Evolutionary conservation across 1,140 invertebrate species (phyloP).

Genomic region (Trichonephila inaurata): DNA sequence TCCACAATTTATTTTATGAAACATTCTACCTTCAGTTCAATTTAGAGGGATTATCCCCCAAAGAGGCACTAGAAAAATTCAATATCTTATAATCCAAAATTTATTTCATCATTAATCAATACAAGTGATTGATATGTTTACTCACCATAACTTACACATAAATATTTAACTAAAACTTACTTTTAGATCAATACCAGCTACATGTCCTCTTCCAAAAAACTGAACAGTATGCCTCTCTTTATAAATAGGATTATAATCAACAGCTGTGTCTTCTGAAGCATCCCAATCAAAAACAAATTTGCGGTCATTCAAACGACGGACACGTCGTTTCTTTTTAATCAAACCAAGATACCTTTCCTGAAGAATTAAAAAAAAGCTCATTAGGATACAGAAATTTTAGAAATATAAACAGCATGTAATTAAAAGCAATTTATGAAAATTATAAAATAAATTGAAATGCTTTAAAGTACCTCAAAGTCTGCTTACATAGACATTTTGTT

Average conservation of each 20-base stretch:
- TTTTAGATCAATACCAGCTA: slow-evolving; percentile 94
- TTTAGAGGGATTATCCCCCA: not conserved
- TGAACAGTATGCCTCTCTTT: slow-evolving; percentile 92
- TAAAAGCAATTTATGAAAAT: not conserved
- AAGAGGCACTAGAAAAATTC: not conserved
- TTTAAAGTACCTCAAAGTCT: no score
- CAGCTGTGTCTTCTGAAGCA: slow-evolving; percentile 97
- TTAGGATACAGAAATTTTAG: not conserved
- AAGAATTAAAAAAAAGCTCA: not conserved
- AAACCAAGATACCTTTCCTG: slow-evolving; percentile 93
- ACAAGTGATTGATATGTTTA: not conserved
- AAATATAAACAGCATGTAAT: not conserved
- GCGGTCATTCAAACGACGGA: slow-evolving; percentile 95
- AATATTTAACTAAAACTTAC: slow-evolving; percentile 60
- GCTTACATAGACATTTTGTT: no score
- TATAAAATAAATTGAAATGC: not conserved
- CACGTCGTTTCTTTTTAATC: slow-evolving; percentile 95
- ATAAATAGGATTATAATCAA: slow-evolving; percentile 98
- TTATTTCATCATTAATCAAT: not conserved
- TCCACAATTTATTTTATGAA: not conserved
- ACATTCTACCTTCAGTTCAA: not conserved
- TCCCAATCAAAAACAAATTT: slow-evolving; percentile 99
- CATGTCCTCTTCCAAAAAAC: slow-evolving; percentile 98
- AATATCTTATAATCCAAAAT: not conserved
- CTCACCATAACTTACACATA: not conserved